These are phyloP conservation scores for Ypsolopha sequella DNA, from an alignment of 2,888 invertebrate genomes.

Conservation along the genomic window DNA sequence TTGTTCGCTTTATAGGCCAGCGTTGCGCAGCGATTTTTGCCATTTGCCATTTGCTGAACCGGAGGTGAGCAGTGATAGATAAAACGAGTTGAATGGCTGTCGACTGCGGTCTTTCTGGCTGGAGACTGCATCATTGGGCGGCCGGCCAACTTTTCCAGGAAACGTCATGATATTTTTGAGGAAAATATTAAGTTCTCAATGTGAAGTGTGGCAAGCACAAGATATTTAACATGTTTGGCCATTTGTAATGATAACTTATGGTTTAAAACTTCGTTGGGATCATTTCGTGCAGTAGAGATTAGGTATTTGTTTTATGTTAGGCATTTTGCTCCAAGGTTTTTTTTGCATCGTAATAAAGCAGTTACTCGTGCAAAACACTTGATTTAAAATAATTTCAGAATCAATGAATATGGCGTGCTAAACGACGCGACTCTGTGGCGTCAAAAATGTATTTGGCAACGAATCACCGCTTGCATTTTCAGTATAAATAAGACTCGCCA, in stretches of 20 bases:
- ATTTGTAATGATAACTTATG: no score
- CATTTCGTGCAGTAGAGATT: no score
- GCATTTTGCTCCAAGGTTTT: neutral
- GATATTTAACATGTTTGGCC: no score
- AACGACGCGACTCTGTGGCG: neutral
- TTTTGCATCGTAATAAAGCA: neutral
- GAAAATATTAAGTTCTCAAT: neutral
- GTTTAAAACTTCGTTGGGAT: no score
- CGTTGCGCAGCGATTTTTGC: constrained; percentile 20
- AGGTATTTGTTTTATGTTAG: neutral
- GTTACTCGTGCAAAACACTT: neutral
- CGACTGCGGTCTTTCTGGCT: constrained; percentile 10
- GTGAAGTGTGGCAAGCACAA: neutral
- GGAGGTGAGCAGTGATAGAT: constrained; percentile 8
- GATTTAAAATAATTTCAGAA: neutral
- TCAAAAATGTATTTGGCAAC: neutral
- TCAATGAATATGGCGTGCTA: neutral
- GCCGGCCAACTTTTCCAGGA: neutral
- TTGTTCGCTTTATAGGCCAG: constrained; percentile 36
- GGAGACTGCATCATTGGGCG: constrained; percentile 8
- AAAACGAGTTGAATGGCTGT: constrained; percentile 26
- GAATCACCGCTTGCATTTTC: neutral
- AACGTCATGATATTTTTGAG: neutral
- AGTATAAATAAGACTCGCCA: neutral
- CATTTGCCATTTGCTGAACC: neutral